Base-by-base conservation (phyloP, 2,888 invertebrate genomes). In the Dusona sp. region DNA sequence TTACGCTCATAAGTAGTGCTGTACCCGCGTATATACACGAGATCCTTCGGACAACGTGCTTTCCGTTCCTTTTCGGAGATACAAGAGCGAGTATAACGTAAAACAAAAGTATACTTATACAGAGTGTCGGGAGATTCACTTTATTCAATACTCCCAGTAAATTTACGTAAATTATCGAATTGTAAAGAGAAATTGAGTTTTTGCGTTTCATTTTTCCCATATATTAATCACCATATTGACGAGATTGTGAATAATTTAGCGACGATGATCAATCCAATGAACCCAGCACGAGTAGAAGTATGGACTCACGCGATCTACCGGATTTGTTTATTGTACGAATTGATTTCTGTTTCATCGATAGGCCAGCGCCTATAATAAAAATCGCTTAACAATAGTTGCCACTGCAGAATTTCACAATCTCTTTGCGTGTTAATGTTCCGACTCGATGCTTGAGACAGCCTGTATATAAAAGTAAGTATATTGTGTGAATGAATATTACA, bases 11-110 rank as follows among this genome's bases (percentile, higher is more conserved):
- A 79, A 85, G 81, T 82, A 85, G 85, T 74, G 72, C 86, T 84
- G 74, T 87, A 87, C 77, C n/a, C 54, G 57, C 54, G 42, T 61
- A 78, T 61, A 78, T 83, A 77, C 75, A 79, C 54, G 75, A 38
- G 75, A 83, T 22, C 67, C 73, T 78, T 87, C 81, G 83, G 86
- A 89, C 89, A 88, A 87, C 85, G 86, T 88, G 80, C 87, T 88
- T 89, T 84, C 83, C 79, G 82, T 86, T 87, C 42, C 45, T 74
- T 89, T 88, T 88, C 83, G 88, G 84, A 88, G 78, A 86, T 85
- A 68, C 73, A 45, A 67, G 51, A 72, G 57, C 70, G 79, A 77
- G 72, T 68, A 42, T 65, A 72, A 67, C 70, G 75, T 54, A 25
- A 45, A 33, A 51, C 54, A 25, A 57, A 51, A 54, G 38, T 51